A percentile compares a stretch with the other conserved stretches of the same genome.
These are phyloP conservation scores for Myxocyprinus asiaticus DNA, from an alignment of 2,113 vertebrate species.

Conservation along the genomic window DNA sequence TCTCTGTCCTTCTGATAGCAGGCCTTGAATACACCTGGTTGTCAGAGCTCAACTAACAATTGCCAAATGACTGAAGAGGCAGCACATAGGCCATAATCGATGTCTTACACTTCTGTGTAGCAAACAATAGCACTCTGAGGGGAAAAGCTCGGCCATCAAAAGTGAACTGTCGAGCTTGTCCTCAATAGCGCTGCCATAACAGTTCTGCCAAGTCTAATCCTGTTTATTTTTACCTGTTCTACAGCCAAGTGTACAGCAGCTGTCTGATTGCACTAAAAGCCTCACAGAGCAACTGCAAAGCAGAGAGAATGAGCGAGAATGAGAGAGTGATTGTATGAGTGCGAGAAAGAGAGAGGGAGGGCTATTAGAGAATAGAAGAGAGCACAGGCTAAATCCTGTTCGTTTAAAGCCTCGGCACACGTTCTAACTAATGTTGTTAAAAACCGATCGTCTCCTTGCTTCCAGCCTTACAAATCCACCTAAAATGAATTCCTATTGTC, in stretches of 20 bases:
- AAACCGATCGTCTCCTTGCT: constrained; percentile 32
- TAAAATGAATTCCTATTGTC: constrained; percentile 29
- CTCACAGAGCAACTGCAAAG: constrained; percentile 24
- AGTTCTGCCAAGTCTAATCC: constrained; percentile 40
- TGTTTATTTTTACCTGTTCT: constrained; percentile 36
- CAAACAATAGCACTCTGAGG: constrained; percentile 24
- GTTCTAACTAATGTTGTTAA: neutral
- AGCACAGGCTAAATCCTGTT: constrained; percentile 9
- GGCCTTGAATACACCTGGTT: constrained; percentile 35
- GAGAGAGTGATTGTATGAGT: neutral
- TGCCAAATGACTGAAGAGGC: constrained; percentile 33
- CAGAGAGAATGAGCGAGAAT: constrained; percentile 21
- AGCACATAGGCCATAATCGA: constrained; percentile 32
- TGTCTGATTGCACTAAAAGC: constrained; percentile 36
- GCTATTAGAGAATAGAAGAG: too few relatives aligned
- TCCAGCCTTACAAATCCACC: constrained; percentile 25
- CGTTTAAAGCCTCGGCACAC: constrained; percentile 12
- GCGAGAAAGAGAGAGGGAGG: constrained; percentile 2
- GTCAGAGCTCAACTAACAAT: constrained; percentile 32
- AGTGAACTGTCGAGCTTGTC: constrained; percentile 40
- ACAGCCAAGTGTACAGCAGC: constrained; percentile 28
- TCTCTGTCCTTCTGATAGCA: constrained; percentile 12
- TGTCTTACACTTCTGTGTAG: constrained; percentile 17
- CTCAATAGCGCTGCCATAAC: constrained; percentile 16
- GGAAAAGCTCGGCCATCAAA: constrained; percentile 36